Base-by-base conservation (phyloP, 2,113 vertebrate genomes). In the Gracilinanus agilis region DNA sequence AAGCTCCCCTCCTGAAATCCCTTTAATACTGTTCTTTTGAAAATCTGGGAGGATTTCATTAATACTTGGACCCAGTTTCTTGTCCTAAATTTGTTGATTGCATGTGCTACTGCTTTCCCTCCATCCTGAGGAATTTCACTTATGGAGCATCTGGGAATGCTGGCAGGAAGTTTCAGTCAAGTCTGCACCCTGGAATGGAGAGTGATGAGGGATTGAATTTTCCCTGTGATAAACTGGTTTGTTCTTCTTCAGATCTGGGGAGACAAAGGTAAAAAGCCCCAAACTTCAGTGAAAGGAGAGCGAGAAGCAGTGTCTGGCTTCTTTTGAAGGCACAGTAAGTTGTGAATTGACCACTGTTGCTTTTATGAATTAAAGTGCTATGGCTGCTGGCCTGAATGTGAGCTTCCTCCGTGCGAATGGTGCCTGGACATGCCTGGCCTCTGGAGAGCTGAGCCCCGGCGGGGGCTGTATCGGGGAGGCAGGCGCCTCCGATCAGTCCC, bases 31-130 rank as follows among this genome's bases (percentile, higher is more conserved):
- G 83, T 25, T 96, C 56, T 96, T 27, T 92, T 91, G 93, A 88
- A 55, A 19, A 44, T 54, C 44, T 89, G 19, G 91, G 54, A 92
- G 92, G 49, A 53, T 3, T 89, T 56, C 88, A n/a, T 95, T 93
- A 55, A 40, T 94, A 25, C 27, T 93, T 91, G 94, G 89, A 91
- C 34, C 89, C 92, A 54, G 75, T 91, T 83, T 53, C 89, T 49
- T 95, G 56, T 91, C 44, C 58, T 56, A 40, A 92, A 94, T 96
- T 96, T 94, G 95, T 96, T 94, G 95, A 96, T 95, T 83, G 89
- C 95, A 25, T 24, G 53, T 96, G 92, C 91, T 91, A 7, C 96
- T 95, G 95, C 88, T 53, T 96, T 56, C 92, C 19, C 24, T 24
- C 25, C 25, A 3, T 83, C 40, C 21, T 53, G 55, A 25, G 2